These are phyloP conservation scores for Margaritifera margaritifera DNA, from an alignment of 2,888 invertebrate genomes.

Conservation along the genomic window DNA sequence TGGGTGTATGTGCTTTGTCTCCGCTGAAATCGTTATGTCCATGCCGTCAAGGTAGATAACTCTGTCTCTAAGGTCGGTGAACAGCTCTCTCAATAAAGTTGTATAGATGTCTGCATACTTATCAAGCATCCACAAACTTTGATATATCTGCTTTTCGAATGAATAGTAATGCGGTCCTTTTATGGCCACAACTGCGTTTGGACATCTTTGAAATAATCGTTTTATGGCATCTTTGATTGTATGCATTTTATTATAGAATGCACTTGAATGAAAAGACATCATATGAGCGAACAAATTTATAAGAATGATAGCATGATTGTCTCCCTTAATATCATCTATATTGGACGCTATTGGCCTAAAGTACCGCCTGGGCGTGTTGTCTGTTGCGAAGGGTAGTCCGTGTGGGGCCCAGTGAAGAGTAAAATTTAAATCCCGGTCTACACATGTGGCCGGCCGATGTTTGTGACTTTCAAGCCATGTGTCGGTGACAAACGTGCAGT, in stretches of 20 bases:
- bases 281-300: conserved; percentile 21
- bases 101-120: conserved; percentile 26
- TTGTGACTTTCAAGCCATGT: conserved; percentile 21
- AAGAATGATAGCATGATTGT: conserved; percentile 15
- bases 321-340: conserved; percentile 12
- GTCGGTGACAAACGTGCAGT: conserved; percentile 27
- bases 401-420: conserved; percentile 24
- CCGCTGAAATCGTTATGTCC: conserved; percentile 27
- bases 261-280: conserved; percentile 27
- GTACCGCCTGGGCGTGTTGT: conserved; percentile 25
- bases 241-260: conserved; percentile 19
- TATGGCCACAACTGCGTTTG: conserved; percentile 20
- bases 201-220: conserved; percentile 10
- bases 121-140: conserved; percentile 36
- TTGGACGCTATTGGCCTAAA: conserved; percentile 21
- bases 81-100: conserved; percentile 18
- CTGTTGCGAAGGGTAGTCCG: conserved; percentile 32
- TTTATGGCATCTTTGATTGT: conserved; percentile 15
- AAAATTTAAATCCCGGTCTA: conserved; percentile 15
- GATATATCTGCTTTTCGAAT: conserved; percentile 19
- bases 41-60: conserved; percentile 24
- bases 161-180: conserved; percentile 36
- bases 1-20: conserved; percentile 30
- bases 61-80: conserved; percentile 19
- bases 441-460: conserved; percentile 26